phyloP scores from a whole-genome alignment of 2,797 vertebrate species.

The Rhadinocentrus ornatus region DNA sequence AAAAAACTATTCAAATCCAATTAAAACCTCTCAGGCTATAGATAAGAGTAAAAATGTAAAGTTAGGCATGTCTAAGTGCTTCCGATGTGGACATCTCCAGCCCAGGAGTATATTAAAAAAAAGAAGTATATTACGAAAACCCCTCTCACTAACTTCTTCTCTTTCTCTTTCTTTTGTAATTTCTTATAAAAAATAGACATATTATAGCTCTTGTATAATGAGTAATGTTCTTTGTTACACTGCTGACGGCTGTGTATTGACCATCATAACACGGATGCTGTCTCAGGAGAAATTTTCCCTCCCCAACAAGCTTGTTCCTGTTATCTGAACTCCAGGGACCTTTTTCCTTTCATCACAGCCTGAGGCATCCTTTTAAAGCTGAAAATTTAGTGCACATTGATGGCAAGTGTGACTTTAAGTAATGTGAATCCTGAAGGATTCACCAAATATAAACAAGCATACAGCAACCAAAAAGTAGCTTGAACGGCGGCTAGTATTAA shows the following conservation, averaged over 20 bases:
- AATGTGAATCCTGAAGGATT: conserved; percentile 50
- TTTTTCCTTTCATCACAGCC: conserved; percentile 59
- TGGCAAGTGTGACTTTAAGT: conserved; percentile 42
- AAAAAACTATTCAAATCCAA: not conserved
- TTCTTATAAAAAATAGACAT: not conserved
- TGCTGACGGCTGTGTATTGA: conserved; percentile 26
- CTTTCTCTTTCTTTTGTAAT: not conserved
- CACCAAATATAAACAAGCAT: conserved; percentile 31
- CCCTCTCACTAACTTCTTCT: not conserved
- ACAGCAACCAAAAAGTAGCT: conserved; percentile 12
- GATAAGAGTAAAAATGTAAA: not conserved
- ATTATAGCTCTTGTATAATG: conserved; percentile 4
- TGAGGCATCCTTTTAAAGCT: conserved; percentile 37
- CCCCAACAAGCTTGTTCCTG: conserved; percentile 54
- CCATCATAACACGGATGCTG: conserved; percentile 25
- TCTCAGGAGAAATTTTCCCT: conserved; percentile 47
- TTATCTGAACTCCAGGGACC: conserved; percentile 53
- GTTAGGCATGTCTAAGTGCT: not conserved
- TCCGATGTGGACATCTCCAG: not conserved
- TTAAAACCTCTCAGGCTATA: not conserved
- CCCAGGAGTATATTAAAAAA: too few relatives aligned
- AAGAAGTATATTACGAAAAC: too few relatives aligned
- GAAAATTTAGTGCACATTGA: conserved; percentile 20
- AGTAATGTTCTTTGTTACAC: conserved; percentile 5
- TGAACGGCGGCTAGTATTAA: conserved; percentile 18